These are phyloP conservation scores for Enteromius fasciolatus DNA, from an alignment of 2,797 vertebrate species.

Conservation along the genomic window DNA sequence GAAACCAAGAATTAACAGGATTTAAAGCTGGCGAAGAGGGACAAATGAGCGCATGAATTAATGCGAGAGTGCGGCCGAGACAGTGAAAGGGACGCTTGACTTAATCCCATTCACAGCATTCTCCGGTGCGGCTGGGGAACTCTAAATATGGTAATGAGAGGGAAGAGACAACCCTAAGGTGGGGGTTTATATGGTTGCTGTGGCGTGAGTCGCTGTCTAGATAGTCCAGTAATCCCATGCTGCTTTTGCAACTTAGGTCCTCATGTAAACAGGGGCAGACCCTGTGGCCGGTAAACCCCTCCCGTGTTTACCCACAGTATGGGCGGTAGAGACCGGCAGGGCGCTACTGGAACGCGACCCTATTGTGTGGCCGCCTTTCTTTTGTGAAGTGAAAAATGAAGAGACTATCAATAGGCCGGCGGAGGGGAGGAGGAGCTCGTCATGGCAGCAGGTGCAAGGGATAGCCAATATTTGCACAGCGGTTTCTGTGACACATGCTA, in stretches of 20 bases:
- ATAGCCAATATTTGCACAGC: constrained; percentile 79
- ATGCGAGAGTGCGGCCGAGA: constrained; percentile 46
- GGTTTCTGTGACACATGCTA: constrained; percentile 73
- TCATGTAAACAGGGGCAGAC: constrained; percentile 48
- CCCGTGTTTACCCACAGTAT: constrained; percentile 47
- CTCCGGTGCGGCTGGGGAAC: constrained; percentile 35
- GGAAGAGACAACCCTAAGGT: constrained; percentile 25
- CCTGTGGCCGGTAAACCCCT: constrained; percentile 22
- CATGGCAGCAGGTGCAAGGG: constrained; percentile 82
- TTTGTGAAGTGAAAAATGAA: constrained; percentile 80
- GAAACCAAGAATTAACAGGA: constrained; percentile 63
- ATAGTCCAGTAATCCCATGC: constrained; percentile 43
- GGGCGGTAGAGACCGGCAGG: constrained; percentile 53
- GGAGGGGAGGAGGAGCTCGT: constrained; percentile 57
- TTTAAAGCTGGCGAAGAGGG: constrained; percentile 63
- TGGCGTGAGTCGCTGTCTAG: constrained; percentile 23
- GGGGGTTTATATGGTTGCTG: constrained; percentile 27
- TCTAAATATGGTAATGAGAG: constrained; percentile 54
- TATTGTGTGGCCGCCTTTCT: constrained; percentile 71
- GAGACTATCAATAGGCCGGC: constrained; percentile 69
- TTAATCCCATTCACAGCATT: constrained; percentile 48
- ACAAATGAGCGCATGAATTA: constrained; percentile 63
- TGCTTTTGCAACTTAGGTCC: constrained; percentile 16
- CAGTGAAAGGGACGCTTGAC: constrained; percentile 41
- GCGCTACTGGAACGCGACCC: constrained; percentile 66